These are phyloP conservation scores for Deilephila porcellus DNA, from an alignment of 2,888 invertebrate species.

Conservation along the genomic window DNA sequence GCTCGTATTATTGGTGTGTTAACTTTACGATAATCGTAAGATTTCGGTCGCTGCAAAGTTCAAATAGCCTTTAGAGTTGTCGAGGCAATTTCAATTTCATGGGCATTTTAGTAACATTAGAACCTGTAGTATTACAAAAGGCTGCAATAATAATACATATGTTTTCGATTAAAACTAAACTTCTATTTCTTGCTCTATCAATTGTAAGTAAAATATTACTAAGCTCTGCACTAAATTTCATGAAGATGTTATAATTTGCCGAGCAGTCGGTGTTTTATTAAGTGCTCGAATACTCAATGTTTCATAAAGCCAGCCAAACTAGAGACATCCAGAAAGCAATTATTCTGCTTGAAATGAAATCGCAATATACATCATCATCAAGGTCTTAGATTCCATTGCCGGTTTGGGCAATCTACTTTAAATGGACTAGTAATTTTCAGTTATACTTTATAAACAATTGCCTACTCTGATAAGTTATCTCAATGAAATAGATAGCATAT, in stretches of 20 bases:
- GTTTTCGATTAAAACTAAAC: no score
- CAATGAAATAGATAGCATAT: no score
- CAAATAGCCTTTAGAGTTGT: not conserved
- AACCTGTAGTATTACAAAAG: conserved; percentile 4
- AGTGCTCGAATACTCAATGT: not conserved
- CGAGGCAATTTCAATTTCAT: not conserved
- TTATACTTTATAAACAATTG: no score
- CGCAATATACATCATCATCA: no score
- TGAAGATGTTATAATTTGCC: not conserved
- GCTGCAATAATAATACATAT: not conserved
- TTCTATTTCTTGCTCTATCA: no score
- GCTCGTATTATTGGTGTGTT: conserved; percentile 23
- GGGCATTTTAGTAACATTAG: conserved; percentile 13
- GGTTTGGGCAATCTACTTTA: no score
- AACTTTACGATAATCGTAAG: not conserved
- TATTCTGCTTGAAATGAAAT: no score
- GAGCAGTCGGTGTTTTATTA: not conserved
- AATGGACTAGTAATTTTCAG: no score
- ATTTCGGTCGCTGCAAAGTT: conserved; percentile 12
- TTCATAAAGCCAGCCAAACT: not conserved
- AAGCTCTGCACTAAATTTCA: no score
- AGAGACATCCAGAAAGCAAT: not conserved
- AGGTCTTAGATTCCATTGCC: no score
- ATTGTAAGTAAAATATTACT: no score
- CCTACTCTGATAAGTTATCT: no score